phyloP scores from a whole-genome alignment of 2,113 vertebrate genomes.

The Phalacrocorax pelagicus region DNA sequence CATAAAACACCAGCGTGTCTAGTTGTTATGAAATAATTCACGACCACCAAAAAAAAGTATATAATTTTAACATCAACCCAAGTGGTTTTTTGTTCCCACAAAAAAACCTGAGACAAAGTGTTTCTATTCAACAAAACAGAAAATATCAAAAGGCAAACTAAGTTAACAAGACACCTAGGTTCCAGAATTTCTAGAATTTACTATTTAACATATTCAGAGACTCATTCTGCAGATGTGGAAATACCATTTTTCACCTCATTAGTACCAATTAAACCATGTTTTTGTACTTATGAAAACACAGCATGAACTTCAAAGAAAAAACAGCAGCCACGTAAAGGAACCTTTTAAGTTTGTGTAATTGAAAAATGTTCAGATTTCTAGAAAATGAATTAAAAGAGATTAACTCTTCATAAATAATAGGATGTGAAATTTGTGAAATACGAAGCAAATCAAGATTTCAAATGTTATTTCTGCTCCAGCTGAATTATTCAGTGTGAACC shows the following conservation, averaged over 20 bases:
- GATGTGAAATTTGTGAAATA: neutral
- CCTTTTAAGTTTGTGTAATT: neutral
- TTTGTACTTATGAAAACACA: neutral
- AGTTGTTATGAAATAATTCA: neutral
- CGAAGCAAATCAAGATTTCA: neutral
- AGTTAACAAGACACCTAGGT: neutral
- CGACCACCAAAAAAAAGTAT: neutral
- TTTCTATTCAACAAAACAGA: neutral
- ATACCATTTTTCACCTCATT: neutral
- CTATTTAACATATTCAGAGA: neutral
- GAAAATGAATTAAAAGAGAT: neutral
- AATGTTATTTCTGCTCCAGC: neutral
- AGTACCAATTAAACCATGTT: neutral
- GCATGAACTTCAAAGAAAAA: neutral
- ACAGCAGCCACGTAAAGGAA: neutral
- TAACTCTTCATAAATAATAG: neutral
- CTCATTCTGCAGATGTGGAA: neutral
- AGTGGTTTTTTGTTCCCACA: neutral
- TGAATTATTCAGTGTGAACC: neutral
- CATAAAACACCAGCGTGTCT: neutral
- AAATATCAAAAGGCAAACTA: neutral
- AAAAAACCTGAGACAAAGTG: neutral
- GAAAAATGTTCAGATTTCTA: neutral
- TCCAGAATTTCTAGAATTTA: neutral
- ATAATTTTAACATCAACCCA: neutral